These are phyloP conservation scores for Tridacna crocea DNA, from an alignment of 2,888 invertebrate species.

Conservation along the genomic window DNA sequence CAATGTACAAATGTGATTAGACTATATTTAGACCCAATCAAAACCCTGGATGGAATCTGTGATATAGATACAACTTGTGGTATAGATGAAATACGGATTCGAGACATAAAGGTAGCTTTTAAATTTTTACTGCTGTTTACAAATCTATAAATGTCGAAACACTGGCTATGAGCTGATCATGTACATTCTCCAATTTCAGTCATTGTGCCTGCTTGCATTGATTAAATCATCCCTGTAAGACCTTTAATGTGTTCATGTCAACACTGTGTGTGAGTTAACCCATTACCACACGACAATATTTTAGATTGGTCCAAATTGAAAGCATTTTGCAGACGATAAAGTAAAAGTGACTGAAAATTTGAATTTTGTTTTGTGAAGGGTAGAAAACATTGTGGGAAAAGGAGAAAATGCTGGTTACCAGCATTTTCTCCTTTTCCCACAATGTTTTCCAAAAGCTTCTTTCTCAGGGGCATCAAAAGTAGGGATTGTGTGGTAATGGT, in stretches of 20 bases:
- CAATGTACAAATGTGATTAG: neutral
- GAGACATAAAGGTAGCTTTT: constrained; percentile 4
- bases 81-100: neutral
- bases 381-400: neutral
- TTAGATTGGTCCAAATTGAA: neutral
- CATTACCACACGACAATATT: neutral
- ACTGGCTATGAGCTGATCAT: too few species aligned
- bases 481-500: too few species aligned
- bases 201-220: too few species aligned
- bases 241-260: too few species aligned
- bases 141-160: too few species aligned
- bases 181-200: too few species aligned
- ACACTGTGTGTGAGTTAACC: neutral
- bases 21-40: neutral
- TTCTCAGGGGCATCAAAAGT: too few species aligned
- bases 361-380: neutral
- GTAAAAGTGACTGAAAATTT: neutral
- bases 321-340: neutral
- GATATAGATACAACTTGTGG: neutral
- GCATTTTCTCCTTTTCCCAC: too few species aligned
- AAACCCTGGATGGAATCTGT: neutral
- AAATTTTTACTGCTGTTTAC: neutral
- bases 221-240: too few species aligned
- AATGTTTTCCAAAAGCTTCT: too few species aligned
- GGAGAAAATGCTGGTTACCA: neutral